Conservation (phyloP, 2,113 vertebrate species). For the Anas platyrhynchos region DNA sequence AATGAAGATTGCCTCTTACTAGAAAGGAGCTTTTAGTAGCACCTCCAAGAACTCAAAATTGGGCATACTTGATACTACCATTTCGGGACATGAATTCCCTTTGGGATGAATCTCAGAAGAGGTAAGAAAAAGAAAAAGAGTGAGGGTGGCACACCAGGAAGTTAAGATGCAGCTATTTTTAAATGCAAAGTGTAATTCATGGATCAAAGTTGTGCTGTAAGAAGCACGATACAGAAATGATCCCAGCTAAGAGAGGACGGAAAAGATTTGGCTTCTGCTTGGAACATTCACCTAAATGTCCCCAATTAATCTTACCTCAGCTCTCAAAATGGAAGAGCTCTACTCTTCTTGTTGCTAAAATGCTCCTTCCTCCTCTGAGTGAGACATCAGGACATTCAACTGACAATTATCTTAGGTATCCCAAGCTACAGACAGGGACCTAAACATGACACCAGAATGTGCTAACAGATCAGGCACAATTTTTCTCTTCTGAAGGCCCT, state of each 20-base stretch:
- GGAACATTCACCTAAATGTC: neutral
- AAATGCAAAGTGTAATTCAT: neutral
- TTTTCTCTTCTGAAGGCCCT: neutral
- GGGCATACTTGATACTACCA: slow-evolving; percentile 2
- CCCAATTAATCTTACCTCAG: neutral
- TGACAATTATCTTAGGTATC: neutral
- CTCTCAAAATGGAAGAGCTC: neutral
- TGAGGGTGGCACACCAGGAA: neutral
- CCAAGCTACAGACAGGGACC: neutral
- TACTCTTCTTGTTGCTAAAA: neutral
- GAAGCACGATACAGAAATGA: neutral
- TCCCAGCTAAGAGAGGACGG: neutral
- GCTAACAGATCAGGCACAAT: neutral
- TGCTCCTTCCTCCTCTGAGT: neutral
- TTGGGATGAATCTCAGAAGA: neutral
- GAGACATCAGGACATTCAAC: neutral
- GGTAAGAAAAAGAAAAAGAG: neutral
- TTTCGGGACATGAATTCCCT: slow-evolving; percentile 15
- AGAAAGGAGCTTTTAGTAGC: slow-evolving; percentile 15
- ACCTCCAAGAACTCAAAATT: slow-evolving; percentile 19
- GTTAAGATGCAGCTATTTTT: slow-evolving; percentile 7
- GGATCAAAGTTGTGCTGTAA: neutral
- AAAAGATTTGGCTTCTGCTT: neutral
- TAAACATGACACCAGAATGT: neutral
- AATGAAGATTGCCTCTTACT: slow-evolving; percentile 51